Evolutionary conservation across 1,140 invertebrate species (phyloP).

Genomic region (Doryteuthis pealeii): DNA sequence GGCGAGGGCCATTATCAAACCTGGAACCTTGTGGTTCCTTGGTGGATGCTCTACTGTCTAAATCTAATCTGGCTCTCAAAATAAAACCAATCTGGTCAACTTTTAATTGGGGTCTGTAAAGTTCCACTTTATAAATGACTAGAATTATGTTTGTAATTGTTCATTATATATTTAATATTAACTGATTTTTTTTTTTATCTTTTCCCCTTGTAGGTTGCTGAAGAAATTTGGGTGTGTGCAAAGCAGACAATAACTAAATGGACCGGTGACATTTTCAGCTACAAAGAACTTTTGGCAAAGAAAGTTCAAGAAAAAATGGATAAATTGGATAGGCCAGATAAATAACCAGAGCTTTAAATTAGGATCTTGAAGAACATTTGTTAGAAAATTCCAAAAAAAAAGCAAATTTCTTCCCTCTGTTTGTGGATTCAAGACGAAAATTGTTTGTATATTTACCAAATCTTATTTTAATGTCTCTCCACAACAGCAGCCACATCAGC

Average conservation of each 20-base stretch:
- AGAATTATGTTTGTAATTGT: not conserved
- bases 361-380: slow-evolving; percentile 9
- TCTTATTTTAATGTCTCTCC: slow-evolving; percentile 21
- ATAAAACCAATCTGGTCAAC: not conserved
- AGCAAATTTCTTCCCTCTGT: no score
- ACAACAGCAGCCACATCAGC: not conserved
- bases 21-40: not conserved
- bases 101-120: not conserved
- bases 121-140: not conserved
- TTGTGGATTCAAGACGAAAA: not conserved
- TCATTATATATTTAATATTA: not conserved
- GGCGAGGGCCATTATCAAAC: no score
- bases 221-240: slow-evolving; percentile 99
- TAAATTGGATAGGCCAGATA: slow-evolving; percentile 35
- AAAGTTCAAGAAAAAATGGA: slow-evolving; percentile 66
- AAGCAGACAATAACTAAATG: slow-evolving; percentile 95
- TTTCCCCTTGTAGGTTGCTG: slow-evolving; percentile 77
- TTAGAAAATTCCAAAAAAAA: no score
- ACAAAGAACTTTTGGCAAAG: slow-evolving; percentile 91
- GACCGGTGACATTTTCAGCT: slow-evolving; percentile 91
- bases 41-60: not conserved
- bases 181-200: slow-evolving; percentile 25
- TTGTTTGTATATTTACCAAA: not conserved
- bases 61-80: not conserved
- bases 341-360: slow-evolving; percentile 23